Evolutionary conservation across 64 coral and sea anemone genomes (phyloP).

Genomic region (Pocillopora verrucosa): DNA sequence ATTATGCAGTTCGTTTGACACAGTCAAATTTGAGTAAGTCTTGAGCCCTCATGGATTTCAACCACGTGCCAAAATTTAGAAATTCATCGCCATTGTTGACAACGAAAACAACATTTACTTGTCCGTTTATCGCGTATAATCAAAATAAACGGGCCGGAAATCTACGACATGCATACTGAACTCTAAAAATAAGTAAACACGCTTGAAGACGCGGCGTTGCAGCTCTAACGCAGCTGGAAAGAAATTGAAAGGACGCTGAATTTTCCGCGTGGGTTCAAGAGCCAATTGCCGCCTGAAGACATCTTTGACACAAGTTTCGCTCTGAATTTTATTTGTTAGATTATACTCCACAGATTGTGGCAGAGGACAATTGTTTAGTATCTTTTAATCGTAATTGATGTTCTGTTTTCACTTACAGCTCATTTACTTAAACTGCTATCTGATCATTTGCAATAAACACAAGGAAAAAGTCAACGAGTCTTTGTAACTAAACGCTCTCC

Average conservation of each 20-base stretch:
- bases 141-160: not conserved
- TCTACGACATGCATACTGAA: not conserved
- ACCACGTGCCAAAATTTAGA: too few species aligned
- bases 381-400: not conserved
- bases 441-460: not conserved
- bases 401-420: not conserved
- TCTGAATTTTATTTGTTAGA: not conserved
- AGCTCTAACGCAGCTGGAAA: conserved; percentile 3
- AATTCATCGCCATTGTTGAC: too few species aligned
- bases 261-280: not conserved
- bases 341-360: not conserved
- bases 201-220: not conserved
- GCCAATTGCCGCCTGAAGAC: not conserved
- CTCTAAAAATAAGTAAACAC: not conserved
- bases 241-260: conserved; percentile 7
- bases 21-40: too few species aligned
- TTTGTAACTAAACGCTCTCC: not conserved
- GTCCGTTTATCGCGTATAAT: too few species aligned
- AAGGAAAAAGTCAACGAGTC: not conserved
- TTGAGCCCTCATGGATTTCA: too few species aligned
- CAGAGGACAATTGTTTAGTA: not conserved
- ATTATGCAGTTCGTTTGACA: too few species aligned
- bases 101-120: too few species aligned
- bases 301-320: not conserved
- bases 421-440: not conserved